Percentiles rank a stretch among this genome's conserved stretches.
Conservation (phyloP, 2,888 invertebrate genomes). For the Dryadula phaetusa region DNA sequence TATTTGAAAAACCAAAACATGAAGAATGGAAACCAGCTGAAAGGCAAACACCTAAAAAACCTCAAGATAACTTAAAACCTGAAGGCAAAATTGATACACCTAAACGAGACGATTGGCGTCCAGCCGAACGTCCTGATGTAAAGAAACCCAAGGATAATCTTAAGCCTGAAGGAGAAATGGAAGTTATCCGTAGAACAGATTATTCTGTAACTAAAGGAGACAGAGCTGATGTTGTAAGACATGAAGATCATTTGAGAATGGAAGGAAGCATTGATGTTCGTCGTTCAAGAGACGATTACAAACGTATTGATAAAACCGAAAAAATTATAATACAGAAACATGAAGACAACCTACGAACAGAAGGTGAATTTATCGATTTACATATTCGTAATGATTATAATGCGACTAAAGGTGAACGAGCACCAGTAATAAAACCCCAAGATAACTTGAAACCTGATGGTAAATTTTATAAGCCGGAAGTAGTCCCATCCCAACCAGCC, state of each 20-base stretch:
- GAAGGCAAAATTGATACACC: slow-evolving; percentile 81
- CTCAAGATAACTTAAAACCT: slow-evolving; percentile 80
- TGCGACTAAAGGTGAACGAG: slow-evolving; percentile 85
- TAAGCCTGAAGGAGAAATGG: slow-evolving; percentile 85
- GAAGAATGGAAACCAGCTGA: slow-evolving; percentile 71
- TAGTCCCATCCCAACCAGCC: slow-evolving; percentile 77
- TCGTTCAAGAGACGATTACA: slow-evolving; percentile 83
- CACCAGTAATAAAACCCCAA: slow-evolving; percentile 84
- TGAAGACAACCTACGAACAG: slow-evolving; percentile 85
- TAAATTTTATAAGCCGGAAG: slow-evolving; percentile 80
- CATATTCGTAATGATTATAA: slow-evolving; percentile 80
- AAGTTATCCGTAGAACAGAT: slow-evolving; percentile 68
- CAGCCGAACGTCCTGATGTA: slow-evolving; percentile 69
- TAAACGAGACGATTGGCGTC: slow-evolving; percentile 66
- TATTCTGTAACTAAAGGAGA: slow-evolving; percentile 84
- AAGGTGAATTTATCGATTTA: slow-evolving; percentile 82
- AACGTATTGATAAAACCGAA: slow-evolving; percentile 81
- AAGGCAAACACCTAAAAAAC: slow-evolving; percentile 67
- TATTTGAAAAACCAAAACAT: slow-evolving; percentile 66
- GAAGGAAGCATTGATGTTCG: slow-evolving; percentile 85
- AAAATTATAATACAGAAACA: slow-evolving; percentile 79
- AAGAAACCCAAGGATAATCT: slow-evolving; percentile 84
- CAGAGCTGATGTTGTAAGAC: slow-evolving; percentile 84
- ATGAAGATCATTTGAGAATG: slow-evolving; percentile 88
- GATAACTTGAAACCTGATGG: slow-evolving; percentile 87